Base-by-base conservation (phyloP, 2,113 vertebrate species). In the Trematomus loennbergii region DNA sequence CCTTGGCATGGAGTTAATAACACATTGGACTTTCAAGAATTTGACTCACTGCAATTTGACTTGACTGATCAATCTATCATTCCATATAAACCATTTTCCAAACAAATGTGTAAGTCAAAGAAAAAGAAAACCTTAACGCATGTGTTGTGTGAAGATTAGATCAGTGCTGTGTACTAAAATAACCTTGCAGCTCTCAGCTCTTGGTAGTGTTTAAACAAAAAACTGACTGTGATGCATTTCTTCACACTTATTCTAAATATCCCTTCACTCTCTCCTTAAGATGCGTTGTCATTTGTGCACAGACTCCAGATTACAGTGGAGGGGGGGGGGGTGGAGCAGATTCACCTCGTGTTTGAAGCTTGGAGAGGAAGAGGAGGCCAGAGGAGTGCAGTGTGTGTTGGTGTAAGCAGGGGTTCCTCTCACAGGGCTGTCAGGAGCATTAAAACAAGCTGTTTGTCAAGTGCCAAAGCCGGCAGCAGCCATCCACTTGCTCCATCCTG, bases 401-500 rank as follows among this genome's bases (percentile, higher is more conserved):
- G 78, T 78, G 60, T 60, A 52, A 80, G 76, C 50, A 50, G 55
- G 72, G 59, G 53, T 75, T 85, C 65, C 48, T 85, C 86, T 86
- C 78, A 68, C 75, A 16, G 70, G 75, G 59, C 72, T 87, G 85
- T 92, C 64, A 82, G 81, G 85, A 84, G 86, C 81, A 64, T 90
- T 92, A 81, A 87, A 87, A 88, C 88, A 84, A 86, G 85, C 81
- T 77, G 82, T 91, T 85, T 90, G 87, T 89, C 82, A 85, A 87
- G 86, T 74, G 79, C 85, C 78, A 81, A 63, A 72, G 22, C 62
- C 43, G 60, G 61, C 72, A 58, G 76, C 77, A 33, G 53, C 73
- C 64, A 5, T 70, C 59, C 52, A 43, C 68, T 69, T 5, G 50
- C 62, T 87, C 70, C 50, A 36, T 59, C 78, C 69, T 66, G 59